These are phyloP conservation scores for Iphiclides podalirius DNA, from an alignment of 2,888 invertebrate genomes.

Conservation along the genomic window DNA sequence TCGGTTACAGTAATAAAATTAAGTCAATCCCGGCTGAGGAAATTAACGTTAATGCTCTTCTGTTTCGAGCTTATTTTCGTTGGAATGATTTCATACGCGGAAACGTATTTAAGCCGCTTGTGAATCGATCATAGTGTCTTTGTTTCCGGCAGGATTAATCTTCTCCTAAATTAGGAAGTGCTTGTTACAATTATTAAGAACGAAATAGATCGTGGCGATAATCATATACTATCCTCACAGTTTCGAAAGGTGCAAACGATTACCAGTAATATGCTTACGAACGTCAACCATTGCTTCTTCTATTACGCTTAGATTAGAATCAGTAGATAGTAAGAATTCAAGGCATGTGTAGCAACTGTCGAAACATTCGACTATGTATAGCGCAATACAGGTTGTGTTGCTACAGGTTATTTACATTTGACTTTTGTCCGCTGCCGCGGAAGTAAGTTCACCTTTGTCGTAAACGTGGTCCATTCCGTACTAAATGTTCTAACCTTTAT, in stretches of 20 bases:
- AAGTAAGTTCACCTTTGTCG: conserved; percentile 67
- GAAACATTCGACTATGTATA: conserved; percentile 45
- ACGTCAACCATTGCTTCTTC: conserved; percentile 44
- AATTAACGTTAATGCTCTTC: conserved; percentile 39
- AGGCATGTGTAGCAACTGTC: conserved; percentile 41
- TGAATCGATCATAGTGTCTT: conserved; percentile 57
- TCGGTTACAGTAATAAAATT: conserved; percentile 33
- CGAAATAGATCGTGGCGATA: conserved; percentile 54
- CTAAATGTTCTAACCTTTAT: conserved; percentile 30
- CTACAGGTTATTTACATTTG: conserved; percentile 78
- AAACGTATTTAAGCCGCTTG: conserved; percentile 48
- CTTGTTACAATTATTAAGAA: conserved; percentile 53
- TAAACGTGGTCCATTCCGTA: conserved; percentile 49
- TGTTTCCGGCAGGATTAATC: conserved; percentile 66
- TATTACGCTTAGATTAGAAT: conserved; percentile 29
- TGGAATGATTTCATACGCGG: conserved; percentile 67
- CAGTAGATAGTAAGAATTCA: conserved; percentile 32
- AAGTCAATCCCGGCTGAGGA: conserved; percentile 34
- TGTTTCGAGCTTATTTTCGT: conserved; percentile 44
- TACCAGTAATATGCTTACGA: background rate
- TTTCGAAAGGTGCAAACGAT: conserved; percentile 28
- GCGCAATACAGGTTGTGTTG: conserved; percentile 49
- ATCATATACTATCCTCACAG: conserved; percentile 68
- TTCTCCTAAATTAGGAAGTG: conserved; percentile 70
- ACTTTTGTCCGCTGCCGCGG: conserved; percentile 70